Conservation (phyloP, 2,888 invertebrate species). For the Brachylomia viminalis region DNA sequence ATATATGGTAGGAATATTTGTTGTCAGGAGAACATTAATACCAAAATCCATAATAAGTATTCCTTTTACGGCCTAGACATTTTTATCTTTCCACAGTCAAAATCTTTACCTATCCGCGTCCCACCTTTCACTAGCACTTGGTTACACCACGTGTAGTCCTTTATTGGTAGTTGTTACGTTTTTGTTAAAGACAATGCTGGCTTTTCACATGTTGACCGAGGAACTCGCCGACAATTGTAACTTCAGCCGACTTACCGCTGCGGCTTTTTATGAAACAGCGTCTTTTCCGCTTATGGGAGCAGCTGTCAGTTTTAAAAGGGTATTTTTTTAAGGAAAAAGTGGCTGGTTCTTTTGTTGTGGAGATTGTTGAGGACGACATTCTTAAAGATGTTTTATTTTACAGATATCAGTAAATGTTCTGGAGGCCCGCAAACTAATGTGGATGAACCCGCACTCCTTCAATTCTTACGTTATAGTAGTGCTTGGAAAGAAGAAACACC, state of each 20-base stretch:
- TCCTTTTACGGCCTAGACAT: not conserved
- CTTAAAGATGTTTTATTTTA: conserved; percentile 71
- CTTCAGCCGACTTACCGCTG: conserved; percentile 51
- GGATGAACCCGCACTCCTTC: conserved; percentile 91
- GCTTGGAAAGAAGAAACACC: conserved; percentile 91
- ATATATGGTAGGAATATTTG: not conserved
- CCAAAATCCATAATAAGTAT: too few relatives aligned
- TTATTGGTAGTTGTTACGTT: conserved; percentile 71
- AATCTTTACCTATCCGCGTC: not conserved
- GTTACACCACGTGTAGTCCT: conserved; percentile 51
- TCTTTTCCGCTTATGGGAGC: conserved; percentile 56
- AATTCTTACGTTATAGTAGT: conserved; percentile 91
- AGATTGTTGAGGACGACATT: not conserved
- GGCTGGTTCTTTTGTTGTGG: not conserved
- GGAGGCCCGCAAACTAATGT: conserved; percentile 91
- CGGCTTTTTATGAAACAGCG: conserved; percentile 53
- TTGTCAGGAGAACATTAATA: not conserved
- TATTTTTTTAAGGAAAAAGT: conserved; percentile 32
- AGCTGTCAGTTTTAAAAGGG: conserved; percentile 50
- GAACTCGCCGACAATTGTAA: conserved; percentile 62
- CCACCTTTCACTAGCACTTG: conserved; percentile 21
- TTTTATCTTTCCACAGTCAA: not conserved
- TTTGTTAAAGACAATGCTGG: conserved; percentile 65
- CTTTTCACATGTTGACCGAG: conserved; percentile 64
- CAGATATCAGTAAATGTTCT: conserved; percentile 92